Percentiles rank a stretch among this genome's conserved stretches.
Evolutionary conservation across 2,113 vertebrate genomes (phyloP).

Genomic region (Nothobranchius furzeri): DNA sequence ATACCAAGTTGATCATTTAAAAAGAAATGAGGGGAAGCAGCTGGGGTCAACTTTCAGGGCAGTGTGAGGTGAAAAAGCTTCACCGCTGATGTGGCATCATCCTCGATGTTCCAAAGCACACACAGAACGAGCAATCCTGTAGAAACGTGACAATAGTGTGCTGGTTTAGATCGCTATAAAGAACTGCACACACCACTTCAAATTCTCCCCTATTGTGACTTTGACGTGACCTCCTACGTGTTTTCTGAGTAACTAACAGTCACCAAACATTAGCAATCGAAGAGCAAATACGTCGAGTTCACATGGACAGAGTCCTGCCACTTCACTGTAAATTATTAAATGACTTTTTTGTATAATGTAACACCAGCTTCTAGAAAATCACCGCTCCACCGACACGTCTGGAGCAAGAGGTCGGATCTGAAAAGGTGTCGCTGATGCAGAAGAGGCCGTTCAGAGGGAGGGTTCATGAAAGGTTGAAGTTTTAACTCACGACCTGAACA

Average conservation of each 20-base stretch:
- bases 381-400: constrained; percentile 14
- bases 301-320: constrained; percentile 2
- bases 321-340: constrained; percentile 18
- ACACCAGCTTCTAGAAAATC: neutral
- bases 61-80: constrained; percentile 4
- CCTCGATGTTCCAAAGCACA: constrained; percentile 2
- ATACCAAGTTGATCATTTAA: constrained; percentile 14
- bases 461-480: neutral
- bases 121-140: no score
- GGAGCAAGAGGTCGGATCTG: constrained; percentile 28
- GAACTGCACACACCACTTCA: neutral
- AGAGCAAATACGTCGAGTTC: constrained; percentile 14
- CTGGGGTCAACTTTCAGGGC: constrained; percentile 8
- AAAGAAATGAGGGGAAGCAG: constrained; percentile 20
- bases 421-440: constrained; percentile 37
- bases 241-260: neutral
- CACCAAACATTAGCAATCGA: constrained; percentile 10
- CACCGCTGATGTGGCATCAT: constrained; percentile 4
- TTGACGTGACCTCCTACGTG: constrained; percentile 11
- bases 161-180: neutral
- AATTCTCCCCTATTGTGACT: neutral
- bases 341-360: neutral
- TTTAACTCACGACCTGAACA: constrained; percentile 22
- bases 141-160: no score
- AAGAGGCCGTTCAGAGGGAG: neutral